phyloP scores from a whole-genome alignment of 2,888 invertebrate genomes.

The Trichogramma evanescens region DNA sequence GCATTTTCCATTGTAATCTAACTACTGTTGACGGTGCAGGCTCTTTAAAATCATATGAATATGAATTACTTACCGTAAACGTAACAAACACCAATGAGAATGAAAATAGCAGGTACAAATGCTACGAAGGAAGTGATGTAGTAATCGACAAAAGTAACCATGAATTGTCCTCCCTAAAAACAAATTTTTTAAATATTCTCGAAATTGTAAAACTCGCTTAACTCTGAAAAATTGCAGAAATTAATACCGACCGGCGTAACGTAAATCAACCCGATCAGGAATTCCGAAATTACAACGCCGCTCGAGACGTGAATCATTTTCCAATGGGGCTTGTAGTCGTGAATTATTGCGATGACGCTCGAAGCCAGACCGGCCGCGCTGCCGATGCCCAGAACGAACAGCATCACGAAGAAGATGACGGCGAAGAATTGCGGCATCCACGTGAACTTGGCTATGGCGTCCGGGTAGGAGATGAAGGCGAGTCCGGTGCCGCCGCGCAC shows the following conservation, averaged over 20 bases:
- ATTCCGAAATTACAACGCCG: constrained; percentile 40
- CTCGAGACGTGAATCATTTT: constrained; percentile 42
- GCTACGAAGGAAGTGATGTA: constrained; percentile 46
- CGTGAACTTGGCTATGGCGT: constrained; percentile 72
- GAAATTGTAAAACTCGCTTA: background rate
- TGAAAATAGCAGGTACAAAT: constrained; percentile 46
- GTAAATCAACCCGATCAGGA: constrained; percentile 45
- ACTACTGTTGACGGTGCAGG: no score
- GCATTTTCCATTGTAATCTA: no score
- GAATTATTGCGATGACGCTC: constrained; percentile 45
- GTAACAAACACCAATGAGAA: constrained; percentile 46
- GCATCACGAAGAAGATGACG: constrained; percentile 51
- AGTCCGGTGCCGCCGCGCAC: constrained; percentile 72
- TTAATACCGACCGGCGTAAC: constrained; percentile 44
- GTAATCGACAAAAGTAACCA: constrained; percentile 47
- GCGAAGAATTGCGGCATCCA: constrained; percentile 61
- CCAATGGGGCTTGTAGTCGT: constrained; percentile 45
- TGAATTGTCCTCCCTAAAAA: constrained; percentile 46
- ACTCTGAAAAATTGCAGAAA: background rate
- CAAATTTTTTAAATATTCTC: background rate
- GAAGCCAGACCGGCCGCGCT: constrained; percentile 46
- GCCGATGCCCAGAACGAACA: constrained; percentile 51
- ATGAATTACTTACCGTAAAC: constrained; percentile 37
- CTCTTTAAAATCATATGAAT: background rate
- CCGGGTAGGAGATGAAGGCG: constrained; percentile 80